Conservation (phyloP, 2,113 vertebrate species). For the Tangachromis dhanisi region DNA sequence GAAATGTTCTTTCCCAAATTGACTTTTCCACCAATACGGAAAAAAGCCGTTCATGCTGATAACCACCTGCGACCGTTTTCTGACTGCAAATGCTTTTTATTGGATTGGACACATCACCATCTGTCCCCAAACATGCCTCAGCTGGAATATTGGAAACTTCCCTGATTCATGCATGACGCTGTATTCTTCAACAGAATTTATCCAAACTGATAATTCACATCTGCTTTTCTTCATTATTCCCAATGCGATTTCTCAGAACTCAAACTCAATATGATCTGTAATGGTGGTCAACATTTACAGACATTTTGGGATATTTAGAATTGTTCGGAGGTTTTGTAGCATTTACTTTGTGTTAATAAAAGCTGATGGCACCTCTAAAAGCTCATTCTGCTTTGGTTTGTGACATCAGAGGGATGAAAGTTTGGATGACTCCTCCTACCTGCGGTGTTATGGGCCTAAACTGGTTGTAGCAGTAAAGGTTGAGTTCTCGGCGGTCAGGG, state of each 20-base stretch:
- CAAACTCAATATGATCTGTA: background rate
- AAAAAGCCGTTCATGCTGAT: background rate
- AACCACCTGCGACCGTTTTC: background rate
- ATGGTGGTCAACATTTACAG: background rate
- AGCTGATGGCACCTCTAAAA: background rate
- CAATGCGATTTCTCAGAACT: background rate
- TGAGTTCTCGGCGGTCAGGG: constrained; percentile 80
- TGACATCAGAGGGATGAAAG: background rate
- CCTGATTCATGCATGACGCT: background rate
- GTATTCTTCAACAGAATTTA: background rate
- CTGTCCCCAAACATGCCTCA: background rate
- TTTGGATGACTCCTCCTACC: constrained; percentile 49
- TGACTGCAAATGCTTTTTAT: background rate
- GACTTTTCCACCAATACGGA: background rate
- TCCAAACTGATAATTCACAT: background rate
- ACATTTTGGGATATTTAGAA: background rate
- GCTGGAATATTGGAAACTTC: background rate
- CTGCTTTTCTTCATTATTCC: background rate
- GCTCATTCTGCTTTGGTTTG: background rate
- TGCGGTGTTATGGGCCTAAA: constrained; percentile 86
- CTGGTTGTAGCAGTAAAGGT: constrained; percentile 88
- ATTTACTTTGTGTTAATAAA: background rate
- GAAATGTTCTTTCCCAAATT: background rate
- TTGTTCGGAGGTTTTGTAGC: background rate
- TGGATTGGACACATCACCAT: background rate